Percentiles rank a stretch among this genome's conserved stretches.
Evolutionary conservation across 2,797 vertebrate species (phyloP).

Genomic region (Hypotaenidia okinawae): DNA sequence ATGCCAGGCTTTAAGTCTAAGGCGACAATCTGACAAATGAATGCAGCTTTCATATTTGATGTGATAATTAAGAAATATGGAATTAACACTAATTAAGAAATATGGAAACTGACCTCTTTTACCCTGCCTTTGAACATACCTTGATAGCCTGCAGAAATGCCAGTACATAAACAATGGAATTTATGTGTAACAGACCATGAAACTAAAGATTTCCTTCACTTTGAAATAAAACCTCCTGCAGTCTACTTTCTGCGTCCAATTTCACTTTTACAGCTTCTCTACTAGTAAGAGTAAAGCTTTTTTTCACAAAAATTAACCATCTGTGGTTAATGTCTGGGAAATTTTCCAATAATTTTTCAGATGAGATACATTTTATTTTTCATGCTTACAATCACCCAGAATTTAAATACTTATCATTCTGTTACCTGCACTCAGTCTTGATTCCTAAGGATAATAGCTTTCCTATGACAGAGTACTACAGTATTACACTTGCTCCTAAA

Average conservation of each 20-base stretch:
- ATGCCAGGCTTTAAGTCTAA: not conserved
- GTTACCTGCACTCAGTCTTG: not conserved
- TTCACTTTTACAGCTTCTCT: not conserved
- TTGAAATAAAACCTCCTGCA: not conserved
- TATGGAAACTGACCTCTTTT: not conserved
- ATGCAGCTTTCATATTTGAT: not conserved
- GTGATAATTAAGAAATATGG: not conserved
- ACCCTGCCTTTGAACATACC: not conserved
- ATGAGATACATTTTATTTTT: not conserved
- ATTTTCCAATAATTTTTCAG: not conserved
- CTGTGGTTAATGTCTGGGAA: not conserved
- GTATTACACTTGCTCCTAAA: not conserved
- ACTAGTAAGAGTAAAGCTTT: not conserved
- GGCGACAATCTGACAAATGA: not conserved
- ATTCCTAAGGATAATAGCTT: not conserved
- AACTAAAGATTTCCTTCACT: not conserved
- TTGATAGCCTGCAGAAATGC: not conserved
- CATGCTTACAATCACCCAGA: not conserved
- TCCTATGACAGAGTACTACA: not conserved
- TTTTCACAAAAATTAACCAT: not conserved
- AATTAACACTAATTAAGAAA: not conserved
- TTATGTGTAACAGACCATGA: not conserved
- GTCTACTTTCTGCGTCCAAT: not conserved
- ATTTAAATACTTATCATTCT: not conserved
- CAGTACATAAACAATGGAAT: not conserved